Conservation (phyloP, 2,113 vertebrate genomes). For the Poeciliopsis retropinna region DNA sequence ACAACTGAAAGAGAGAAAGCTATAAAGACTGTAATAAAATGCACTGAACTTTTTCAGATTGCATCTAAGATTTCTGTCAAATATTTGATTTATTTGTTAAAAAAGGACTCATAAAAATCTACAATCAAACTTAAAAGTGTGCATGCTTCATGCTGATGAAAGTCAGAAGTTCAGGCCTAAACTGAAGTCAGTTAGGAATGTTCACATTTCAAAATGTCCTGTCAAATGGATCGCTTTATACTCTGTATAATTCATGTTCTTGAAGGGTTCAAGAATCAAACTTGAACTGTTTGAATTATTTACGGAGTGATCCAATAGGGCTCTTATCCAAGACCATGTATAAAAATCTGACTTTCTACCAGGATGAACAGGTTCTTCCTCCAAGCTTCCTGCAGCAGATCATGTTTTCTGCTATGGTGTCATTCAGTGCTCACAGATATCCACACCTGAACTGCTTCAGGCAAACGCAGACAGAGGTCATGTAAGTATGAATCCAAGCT, state of each 20-base stretch:
- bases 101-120: too few species aligned
- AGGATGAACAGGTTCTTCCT: slow-evolving; percentile 10
- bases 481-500: background rate
- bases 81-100: too few species aligned
- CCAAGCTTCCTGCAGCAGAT: slow-evolving; percentile 12
- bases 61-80: too few species aligned
- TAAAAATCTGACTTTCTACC: slow-evolving; percentile 8
- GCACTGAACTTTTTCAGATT: too few species aligned
- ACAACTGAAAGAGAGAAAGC: too few species aligned
- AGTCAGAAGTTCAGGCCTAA: background rate
- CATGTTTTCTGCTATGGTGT: slow-evolving; percentile 14
- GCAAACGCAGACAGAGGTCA: background rate
- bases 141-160: background rate
- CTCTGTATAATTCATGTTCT: background rate
- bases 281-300: slow-evolving; percentile 46
- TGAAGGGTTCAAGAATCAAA: slow-evolving; percentile 25
- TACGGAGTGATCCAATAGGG: background rate
- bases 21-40: too few species aligned
- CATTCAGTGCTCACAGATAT: slow-evolving; percentile 12
- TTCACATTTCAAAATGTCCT: background rate
- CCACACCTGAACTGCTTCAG: background rate
- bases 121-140: too few species aligned
- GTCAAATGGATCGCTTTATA: background rate
- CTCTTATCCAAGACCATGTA: background rate
- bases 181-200: background rate